Percentiles rank a stretch among this genome's conserved stretches.
These are phyloP conservation scores for Dicyrtoma fusca DNA, from an alignment of 2,888 invertebrate genomes.

Conservation along the genomic window DNA sequence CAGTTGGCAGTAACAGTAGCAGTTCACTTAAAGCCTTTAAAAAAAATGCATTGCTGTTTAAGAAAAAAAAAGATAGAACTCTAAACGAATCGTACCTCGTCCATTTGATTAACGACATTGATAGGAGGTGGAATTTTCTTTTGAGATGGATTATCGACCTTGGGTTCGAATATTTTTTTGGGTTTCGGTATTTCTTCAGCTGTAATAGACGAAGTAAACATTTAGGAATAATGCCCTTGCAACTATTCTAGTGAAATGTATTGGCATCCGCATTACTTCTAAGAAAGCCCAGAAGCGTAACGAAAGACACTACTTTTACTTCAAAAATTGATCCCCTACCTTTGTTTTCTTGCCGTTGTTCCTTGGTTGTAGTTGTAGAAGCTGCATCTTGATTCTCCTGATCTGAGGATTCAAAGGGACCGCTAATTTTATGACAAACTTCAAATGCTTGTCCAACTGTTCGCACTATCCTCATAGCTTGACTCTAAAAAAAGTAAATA, in stretches of 20 bases:
- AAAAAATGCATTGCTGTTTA: no score
- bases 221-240: no score
- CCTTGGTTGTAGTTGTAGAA: neutral
- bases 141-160: slow-evolving; percentile 21
- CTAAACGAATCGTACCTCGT: neutral
- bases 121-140: slow-evolving; percentile 40
- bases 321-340: no score
- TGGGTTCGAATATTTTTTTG: slow-evolving; percentile 6
- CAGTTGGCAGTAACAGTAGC: no score
- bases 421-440: slow-evolving; percentile 93
- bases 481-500: slow-evolving; percentile 72
- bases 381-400: slow-evolving; percentile 55
- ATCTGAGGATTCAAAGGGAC: slow-evolving; percentile 60
- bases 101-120: slow-evolving; percentile 25
- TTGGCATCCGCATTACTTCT: no score
- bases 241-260: no score
- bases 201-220: neutral
- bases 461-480: slow-evolving; percentile 97
- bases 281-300: no score
- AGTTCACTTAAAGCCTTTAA: no score
- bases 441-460: slow-evolving; percentile 99
- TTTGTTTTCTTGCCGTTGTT: neutral
- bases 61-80: no score
- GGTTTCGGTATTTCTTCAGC: neutral
- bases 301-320: no score